Evolutionary conservation across 2,888 invertebrate species (phyloP).

Genomic region (Lasius fuliginosus): DNA sequence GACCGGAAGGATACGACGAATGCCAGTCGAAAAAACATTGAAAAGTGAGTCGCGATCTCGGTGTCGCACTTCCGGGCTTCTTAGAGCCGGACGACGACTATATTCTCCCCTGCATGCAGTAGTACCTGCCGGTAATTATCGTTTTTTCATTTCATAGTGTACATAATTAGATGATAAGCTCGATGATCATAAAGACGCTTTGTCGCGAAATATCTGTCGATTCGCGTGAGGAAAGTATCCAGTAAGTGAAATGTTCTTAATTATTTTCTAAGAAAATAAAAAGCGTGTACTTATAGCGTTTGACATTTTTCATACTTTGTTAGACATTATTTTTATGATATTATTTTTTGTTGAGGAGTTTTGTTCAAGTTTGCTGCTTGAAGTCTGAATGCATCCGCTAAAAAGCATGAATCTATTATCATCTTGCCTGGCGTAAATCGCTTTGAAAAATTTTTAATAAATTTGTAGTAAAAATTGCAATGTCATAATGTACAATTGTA

Average conservation of each 20-base stretch:
- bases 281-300: neutral
- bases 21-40: conserved; percentile 87
- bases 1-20: conserved; percentile 90
- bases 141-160: conserved; percentile 57
- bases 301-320: neutral
- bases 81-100: conserved; percentile 36
- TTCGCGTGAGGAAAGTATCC: conserved; percentile 20
- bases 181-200: conserved; percentile 34
- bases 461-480: neutral
- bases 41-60: conserved; percentile 79
- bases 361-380: conserved; percentile 26
- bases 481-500: neutral
- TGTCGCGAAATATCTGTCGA: conserved; percentile 38
- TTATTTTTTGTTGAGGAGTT: neutral
- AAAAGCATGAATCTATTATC: conserved; percentile 33
- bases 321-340: neutral
- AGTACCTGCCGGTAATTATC: conserved; percentile 67
- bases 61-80: conserved; percentile 41
- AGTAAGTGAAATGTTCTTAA: conserved; percentile 42
- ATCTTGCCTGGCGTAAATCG: neutral
- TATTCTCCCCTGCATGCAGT: conserved; percentile 68
- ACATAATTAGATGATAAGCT: conserved; percentile 26
- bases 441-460: neutral
- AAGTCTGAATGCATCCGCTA: conserved; percentile 4
- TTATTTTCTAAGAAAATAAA: conserved; percentile 5